phyloP scores from a whole-genome alignment of 2,113 vertebrate genomes.

The Pomatorhinus ruficollis region DNA sequence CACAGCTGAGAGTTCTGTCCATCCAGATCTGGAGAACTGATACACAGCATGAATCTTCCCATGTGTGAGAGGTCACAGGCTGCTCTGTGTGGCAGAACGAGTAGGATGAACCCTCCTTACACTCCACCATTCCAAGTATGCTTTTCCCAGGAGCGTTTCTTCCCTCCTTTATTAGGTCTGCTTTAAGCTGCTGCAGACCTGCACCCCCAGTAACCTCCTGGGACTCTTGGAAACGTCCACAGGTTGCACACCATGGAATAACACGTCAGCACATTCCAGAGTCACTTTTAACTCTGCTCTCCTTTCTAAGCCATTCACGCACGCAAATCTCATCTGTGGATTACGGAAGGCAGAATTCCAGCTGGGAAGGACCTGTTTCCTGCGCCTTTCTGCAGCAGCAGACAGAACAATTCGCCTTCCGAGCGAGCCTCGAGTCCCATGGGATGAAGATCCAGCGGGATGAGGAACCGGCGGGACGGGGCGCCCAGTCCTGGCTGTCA shows the following conservation, averaged over 20 bases:
- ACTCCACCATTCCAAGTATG: neutral
- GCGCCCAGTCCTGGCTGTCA: neutral
- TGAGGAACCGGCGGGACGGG: accelerated
- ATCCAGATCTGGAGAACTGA: neutral
- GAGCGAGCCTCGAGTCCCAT: neutral
- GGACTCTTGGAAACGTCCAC: neutral
- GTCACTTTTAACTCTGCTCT: neutral
- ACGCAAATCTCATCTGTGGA: neutral
- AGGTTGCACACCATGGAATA: neutral
- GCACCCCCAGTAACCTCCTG: neutral
- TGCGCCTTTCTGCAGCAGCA: neutral
- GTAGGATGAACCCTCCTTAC: neutral
- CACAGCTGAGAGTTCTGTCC: neutral
- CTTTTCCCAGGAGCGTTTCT: neutral
- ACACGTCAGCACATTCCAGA: neutral
- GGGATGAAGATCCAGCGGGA: neutral
- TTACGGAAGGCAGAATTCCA: neutral
- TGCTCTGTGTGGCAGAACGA: neutral
- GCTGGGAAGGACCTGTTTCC: neutral
- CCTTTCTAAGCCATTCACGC: neutral
- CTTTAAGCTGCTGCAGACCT: neutral
- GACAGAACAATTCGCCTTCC: neutral
- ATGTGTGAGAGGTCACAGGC: neutral
- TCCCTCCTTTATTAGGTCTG: neutral
- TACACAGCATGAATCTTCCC: neutral